A percentile compares a stretch with the other conserved stretches of the same genome.
Evolutionary conservation across 2,888 invertebrate genomes (phyloP).

Genomic region (Dione juno): DNA sequence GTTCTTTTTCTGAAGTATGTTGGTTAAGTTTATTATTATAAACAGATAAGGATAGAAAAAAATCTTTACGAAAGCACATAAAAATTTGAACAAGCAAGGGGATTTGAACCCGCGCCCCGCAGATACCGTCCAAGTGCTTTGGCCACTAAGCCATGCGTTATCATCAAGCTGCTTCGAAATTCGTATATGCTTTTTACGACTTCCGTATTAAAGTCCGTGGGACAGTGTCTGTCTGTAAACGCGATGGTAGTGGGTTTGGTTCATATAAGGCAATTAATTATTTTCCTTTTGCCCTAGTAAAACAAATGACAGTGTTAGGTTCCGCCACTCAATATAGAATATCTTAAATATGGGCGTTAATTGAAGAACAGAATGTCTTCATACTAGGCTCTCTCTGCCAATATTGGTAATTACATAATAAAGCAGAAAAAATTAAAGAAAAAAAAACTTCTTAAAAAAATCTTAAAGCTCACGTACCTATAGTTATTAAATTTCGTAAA

Average conservation of each 20-base stretch:
- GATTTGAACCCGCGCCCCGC: too few species aligned
- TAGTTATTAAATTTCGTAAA: neutral
- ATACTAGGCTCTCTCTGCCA: neutral
- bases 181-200: too few species aligned
- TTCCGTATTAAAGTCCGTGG: too few species aligned
- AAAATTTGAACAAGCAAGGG: too few species aligned
- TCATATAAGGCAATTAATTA: neutral
- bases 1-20: neutral
- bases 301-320: neutral
- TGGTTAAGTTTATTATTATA: too few species aligned
- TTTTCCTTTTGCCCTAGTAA: neutral
- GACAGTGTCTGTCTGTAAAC: neutral
- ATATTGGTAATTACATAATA: neutral
- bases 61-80: too few species aligned
- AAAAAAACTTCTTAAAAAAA: too few species aligned
- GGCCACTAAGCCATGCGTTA: too few species aligned
- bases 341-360: neutral
- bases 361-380: neutral
- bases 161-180: too few species aligned
- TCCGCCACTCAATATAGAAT: neutral
- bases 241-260: neutral
- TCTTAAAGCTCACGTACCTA: too few species aligned
- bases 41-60: too few species aligned
- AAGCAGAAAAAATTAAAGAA: neutral
- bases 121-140: too few species aligned